Percentiles rank a stretch among this genome's conserved stretches.
Conservation (phyloP, 2,888 invertebrate species). For the Antitype chi region DNA sequence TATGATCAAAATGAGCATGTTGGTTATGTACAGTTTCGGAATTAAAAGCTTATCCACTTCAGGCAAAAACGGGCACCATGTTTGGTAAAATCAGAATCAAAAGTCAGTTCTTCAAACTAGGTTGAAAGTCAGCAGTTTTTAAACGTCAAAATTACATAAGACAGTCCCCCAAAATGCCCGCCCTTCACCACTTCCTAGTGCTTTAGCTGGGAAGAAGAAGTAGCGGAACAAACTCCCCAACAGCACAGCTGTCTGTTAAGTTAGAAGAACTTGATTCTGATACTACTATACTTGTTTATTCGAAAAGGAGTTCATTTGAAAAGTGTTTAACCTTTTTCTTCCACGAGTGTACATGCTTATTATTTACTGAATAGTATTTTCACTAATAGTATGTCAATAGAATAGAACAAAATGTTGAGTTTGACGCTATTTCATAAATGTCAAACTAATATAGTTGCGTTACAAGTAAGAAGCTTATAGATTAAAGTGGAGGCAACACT, state of each 20-base stretch:
- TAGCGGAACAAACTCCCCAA: no score
- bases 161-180: no score
- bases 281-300: no score
- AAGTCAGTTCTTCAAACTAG: no score
- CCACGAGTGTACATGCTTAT: background rate
- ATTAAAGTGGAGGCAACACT: no score
- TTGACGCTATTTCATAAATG: background rate
- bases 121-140: no score
- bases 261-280: background rate
- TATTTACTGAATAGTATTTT: conserved; percentile 32
- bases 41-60: background rate
- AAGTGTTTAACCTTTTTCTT: background rate
- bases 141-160: no score
- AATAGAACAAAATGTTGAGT: background rate
- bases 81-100: background rate
- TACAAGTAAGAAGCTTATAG: no score
- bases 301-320: background rate
- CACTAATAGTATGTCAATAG: background rate
- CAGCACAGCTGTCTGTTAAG: no score
- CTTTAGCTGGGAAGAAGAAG: no score
- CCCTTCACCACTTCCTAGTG: no score
- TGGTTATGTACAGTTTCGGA: background rate
- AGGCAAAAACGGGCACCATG: background rate
- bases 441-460: background rate
- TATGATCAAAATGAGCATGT: background rate